phyloP scores from a whole-genome alignment of 2,888 invertebrate genomes.

The Aspidapion aeneum region DNA sequence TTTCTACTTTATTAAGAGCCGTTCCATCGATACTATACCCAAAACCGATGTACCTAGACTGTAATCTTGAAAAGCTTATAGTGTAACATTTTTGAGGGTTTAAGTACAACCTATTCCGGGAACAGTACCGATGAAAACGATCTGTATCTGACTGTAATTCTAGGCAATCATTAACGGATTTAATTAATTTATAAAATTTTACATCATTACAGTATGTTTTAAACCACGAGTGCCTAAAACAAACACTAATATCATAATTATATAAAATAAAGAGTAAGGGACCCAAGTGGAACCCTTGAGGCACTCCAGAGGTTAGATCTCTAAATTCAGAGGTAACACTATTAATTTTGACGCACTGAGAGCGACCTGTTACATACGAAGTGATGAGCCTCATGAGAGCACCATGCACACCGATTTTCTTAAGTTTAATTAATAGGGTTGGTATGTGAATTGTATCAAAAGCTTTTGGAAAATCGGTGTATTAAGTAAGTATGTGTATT shows the following conservation, averaged over 20 bases:
- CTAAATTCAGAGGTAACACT: background rate
- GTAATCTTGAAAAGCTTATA: background rate
- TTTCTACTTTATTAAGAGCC: no score
- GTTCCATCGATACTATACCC: background rate
- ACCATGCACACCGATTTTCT: background rate
- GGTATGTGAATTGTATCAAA: no score
- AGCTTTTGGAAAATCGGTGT: no score
- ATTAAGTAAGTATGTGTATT: no score
- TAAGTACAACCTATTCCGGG: background rate
- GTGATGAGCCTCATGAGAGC: background rate
- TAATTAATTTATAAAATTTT: no score
- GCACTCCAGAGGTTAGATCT: background rate
- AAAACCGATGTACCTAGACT: background rate
- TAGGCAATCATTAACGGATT: no score
- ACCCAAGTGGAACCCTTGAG: background rate
- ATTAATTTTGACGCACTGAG: background rate
- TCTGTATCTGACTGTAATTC: no score
- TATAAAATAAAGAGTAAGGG: background rate
- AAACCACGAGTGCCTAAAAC: background rate
- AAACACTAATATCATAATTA: background rate
- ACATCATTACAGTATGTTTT: background rate
- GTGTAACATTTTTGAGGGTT: background rate
- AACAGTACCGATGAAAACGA: background rate
- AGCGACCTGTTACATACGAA: background rate
- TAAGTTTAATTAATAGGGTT: background rate